phyloP scores from a whole-genome alignment of 2,113 vertebrate genomes.

The Neodon shergylaensis region DNA sequence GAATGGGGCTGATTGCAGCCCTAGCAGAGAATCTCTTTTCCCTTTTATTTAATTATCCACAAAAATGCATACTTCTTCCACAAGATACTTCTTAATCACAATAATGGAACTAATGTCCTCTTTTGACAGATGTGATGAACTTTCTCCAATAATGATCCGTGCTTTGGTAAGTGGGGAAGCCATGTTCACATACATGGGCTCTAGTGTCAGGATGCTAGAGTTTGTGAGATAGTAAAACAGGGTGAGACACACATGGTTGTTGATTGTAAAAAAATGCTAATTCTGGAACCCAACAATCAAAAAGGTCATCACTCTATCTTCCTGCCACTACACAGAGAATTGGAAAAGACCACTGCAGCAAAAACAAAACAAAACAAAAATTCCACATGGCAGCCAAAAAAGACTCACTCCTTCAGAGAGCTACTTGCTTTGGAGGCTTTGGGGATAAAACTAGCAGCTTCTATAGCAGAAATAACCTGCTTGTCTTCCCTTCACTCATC shows the following conservation, averaged over 20 bases:
- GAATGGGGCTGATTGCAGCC: slow-evolving; percentile 69
- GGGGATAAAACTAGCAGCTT: too few species aligned
- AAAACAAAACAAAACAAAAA: not conserved
- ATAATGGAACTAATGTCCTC: slow-evolving; percentile 54
- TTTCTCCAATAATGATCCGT: slow-evolving; percentile 37
- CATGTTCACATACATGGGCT: not conserved
- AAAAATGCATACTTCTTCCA: slow-evolving; percentile 35
- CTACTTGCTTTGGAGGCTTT: not conserved
- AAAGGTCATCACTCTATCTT: not conserved
- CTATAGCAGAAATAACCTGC: not conserved
- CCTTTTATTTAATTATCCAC: slow-evolving; percentile 63
- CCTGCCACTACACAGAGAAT: too few species aligned
- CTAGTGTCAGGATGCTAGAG: not conserved
- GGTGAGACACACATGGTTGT: not conserved
- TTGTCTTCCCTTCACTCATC: not conserved
- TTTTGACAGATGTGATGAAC: slow-evolving; percentile 32
- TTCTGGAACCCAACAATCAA: not conserved
- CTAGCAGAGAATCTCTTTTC: slow-evolving; percentile 39
- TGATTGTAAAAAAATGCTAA: not conserved
- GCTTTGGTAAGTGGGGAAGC: slow-evolving; percentile 33
- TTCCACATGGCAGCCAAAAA: not conserved
- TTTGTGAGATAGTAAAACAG: not conserved
- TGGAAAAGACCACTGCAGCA: not conserved
- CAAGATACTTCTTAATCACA: slow-evolving; percentile 42
- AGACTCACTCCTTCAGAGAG: not conserved